Evolutionary conservation across 2,113 vertebrate genomes (phyloP), one percentile per base, ranked within the genome.

Genomic region (Capreolus pygargus): DNA sequence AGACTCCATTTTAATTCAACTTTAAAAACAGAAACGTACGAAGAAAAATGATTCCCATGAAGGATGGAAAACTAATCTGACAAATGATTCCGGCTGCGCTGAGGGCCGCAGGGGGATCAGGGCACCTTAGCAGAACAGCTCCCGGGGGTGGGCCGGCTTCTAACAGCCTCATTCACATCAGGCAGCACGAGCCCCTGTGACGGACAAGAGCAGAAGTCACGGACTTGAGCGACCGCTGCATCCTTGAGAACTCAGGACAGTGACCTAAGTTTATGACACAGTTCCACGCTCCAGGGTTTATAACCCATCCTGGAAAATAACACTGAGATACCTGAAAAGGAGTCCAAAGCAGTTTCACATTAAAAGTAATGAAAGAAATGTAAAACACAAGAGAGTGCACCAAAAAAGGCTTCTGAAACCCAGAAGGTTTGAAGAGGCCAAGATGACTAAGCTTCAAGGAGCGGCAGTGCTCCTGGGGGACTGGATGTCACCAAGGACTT

Each of bases 61-160:
- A 97, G 96, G 92, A 87, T 95, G 96, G 95, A 96, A 97, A 97
- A 98, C 79, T 87, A 97, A 98, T 97, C 96, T 96, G 94, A 93
- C 74, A 54, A 86, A 55, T 0, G 3, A 87, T 88, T 92, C 74
- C 30, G 39, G 93, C 90, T 57, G 90, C 85, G 64, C 39, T 33
- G 93, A 86, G 58, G 43, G 6, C 58, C 3, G 2, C 7, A 23
- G 12, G 25, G 64, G 55, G 50, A 67, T 45, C 50, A 2, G 16
- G 52, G 81, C 87, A 90, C 92, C 97, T 70, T 36, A 83, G 33
- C 79, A 54, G 33, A 83, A 36, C 33, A 83, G 79, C 19, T 36
- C 50, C 50, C 6, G 33, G 50, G 1, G 11, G 58, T 7, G 36
- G 52, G 60, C 52, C 0, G 1, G 45, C 4, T 4, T 28, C 76